These are phyloP conservation scores for Phania funesta DNA, from an alignment of 2,888 invertebrate genomes.

Conservation along the genomic window DNA sequence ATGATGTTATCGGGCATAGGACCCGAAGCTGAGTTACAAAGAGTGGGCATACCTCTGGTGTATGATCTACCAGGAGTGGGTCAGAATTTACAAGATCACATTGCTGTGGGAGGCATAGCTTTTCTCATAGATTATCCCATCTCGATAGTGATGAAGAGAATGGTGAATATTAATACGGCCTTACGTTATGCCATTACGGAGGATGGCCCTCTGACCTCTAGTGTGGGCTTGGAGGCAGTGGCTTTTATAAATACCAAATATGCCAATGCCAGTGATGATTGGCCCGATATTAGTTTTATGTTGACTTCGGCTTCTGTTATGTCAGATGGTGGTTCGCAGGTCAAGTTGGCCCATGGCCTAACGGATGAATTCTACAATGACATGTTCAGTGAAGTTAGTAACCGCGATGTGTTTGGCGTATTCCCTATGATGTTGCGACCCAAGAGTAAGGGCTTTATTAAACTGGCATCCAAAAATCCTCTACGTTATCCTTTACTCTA, in stretches of 20 bases:
- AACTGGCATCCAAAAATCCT: conserved; percentile 86
- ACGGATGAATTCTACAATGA: conserved; percentile 90
- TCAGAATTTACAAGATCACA: conserved; percentile 93
- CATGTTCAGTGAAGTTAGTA: conserved; percentile 86
- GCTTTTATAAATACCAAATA: conserved; percentile 94
- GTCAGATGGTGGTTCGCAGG: conserved; percentile 91
- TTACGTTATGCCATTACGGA: conserved; percentile 91
- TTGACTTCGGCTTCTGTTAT: conserved; percentile 90
- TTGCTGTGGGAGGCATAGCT: conserved; percentile 91
- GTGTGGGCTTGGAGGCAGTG: conserved; percentile 92
- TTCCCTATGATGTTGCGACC: conserved; percentile 95
- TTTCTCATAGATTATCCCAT: conserved; percentile 91
- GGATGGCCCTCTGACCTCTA: conserved; percentile 92
- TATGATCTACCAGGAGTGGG: conserved; percentile 92
- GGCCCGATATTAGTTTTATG: conserved; percentile 96
- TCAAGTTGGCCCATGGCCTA: conserved; percentile 90
- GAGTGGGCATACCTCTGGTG: conserved; percentile 87
- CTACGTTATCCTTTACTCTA: conserved; percentile 91
- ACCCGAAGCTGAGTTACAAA: conserved; percentile 86
- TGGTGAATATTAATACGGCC: conserved; percentile 91
- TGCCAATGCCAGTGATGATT: conserved; percentile 91
- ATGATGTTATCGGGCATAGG: conserved; percentile 95
- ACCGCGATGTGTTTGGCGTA: conserved; percentile 89
- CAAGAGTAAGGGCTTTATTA: conserved; percentile 90
- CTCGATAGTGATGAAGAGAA: conserved; percentile 88